Conservation (phyloP, 1,140 invertebrate species). For the Alviniconcha marisindica region DNA sequence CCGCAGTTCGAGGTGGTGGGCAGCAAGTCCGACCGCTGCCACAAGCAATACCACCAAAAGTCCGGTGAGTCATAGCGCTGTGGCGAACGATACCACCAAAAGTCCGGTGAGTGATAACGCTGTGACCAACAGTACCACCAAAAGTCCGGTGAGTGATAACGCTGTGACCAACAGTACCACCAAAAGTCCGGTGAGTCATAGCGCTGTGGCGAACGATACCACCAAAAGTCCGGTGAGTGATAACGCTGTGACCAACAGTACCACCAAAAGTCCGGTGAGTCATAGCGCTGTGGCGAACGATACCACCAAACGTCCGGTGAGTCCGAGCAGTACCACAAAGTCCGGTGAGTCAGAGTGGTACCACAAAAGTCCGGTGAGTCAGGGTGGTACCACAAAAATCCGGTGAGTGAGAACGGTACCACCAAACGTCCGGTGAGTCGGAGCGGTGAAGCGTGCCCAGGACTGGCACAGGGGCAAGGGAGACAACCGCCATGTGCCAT, state of each 20-base stretch:
- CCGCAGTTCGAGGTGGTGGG: constrained; percentile 64
- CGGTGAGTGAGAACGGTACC: constrained; percentile 42
- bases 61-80: constrained; percentile 34
- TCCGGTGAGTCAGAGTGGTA: too few species aligned
- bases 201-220: too few species aligned
- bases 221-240: too few species aligned
- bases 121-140: too few species aligned
- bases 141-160: too few species aligned
- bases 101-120: too few species aligned
- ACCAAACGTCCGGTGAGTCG: constrained; percentile 27
- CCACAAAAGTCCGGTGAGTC: too few species aligned
- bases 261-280: too few species aligned
- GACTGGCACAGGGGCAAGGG: neutral
- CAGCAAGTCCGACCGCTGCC: constrained; percentile 26
- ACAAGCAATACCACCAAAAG: constrained; percentile 47
- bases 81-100: too few species aligned
- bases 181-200: constrained; percentile 45
- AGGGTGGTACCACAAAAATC: too few species aligned
- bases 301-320: constrained; percentile 50
- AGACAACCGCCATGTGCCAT: too few species aligned
- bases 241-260: too few species aligned
- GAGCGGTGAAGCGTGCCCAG: neutral
- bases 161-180: constrained; percentile 44
- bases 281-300: constrained; percentile 32
- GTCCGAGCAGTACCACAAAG: neutral